A percentile compares a stretch with the other conserved stretches of the same genome.
phyloP scores from a whole-genome alignment of 2,113 vertebrate genomes.

The Hymenochirus boettgeri region DNA sequence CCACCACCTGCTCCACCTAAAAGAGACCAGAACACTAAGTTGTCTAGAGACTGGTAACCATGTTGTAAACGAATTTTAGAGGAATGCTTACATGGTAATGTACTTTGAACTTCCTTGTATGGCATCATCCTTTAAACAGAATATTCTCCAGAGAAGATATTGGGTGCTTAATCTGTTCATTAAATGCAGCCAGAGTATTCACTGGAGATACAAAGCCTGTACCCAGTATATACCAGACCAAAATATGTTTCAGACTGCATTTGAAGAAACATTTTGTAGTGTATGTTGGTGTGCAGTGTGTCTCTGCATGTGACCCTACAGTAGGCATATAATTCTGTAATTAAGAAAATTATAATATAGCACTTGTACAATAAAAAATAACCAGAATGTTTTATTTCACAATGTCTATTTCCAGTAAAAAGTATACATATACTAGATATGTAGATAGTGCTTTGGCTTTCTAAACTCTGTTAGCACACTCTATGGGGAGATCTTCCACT shows the following conservation, averaged over 20 bases:
- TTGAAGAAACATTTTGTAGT: constrained; percentile 53
- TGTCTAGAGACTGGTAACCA: constrained; percentile 89
- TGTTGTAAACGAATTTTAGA: neutral
- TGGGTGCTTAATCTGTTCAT: constrained; percentile 18
- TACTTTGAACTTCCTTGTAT: constrained; percentile 25
- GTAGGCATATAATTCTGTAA: constrained; percentile 55
- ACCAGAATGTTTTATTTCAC: constrained; percentile 59
- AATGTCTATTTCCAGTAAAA: constrained; percentile 24
- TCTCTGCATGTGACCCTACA: constrained; percentile 67
- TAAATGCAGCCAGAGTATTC: constrained; percentile 3
- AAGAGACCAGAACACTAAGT: constrained; percentile 89
- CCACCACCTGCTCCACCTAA: constrained; percentile 91
- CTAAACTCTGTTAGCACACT: neutral
- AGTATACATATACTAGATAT: constrained; percentile 27
- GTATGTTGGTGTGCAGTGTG: constrained; percentile 61
- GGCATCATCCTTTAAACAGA: constrained; percentile 41
- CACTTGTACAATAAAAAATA: constrained; percentile 58
- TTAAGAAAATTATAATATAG: constrained; percentile 35
- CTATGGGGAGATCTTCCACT: neutral
- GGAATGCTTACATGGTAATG: constrained; percentile 16
- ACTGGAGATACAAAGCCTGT: constrained; percentile 5
- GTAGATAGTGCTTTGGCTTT: constrained; percentile 8
- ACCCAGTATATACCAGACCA: constrained; percentile 60
- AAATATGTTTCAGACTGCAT: constrained; percentile 57
- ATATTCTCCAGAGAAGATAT: constrained; percentile 45